phyloP scores from a whole-genome alignment of 2,888 invertebrate species.

The Campaea margaritaria region DNA sequence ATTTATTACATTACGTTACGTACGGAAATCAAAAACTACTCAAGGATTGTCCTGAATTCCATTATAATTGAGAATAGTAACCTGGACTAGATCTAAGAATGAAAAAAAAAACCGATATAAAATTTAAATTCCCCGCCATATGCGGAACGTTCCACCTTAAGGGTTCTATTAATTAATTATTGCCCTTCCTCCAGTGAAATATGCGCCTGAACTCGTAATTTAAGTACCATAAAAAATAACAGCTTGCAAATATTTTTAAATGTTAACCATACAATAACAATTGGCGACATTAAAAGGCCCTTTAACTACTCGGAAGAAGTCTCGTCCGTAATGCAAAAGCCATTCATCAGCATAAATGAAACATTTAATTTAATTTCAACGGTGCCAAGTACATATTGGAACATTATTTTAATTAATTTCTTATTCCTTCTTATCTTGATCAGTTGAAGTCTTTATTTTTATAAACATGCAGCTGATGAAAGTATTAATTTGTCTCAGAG shows the following conservation, averaged over 20 bases:
- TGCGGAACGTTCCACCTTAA: too few relatives aligned
- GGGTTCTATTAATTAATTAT: too few relatives aligned
- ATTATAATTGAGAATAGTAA: too few relatives aligned
- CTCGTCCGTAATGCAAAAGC: constrained; percentile 1
- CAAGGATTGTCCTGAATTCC: too few relatives aligned
- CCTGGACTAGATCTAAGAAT: too few relatives aligned
- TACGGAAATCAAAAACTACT: too few relatives aligned
- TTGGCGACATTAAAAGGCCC: constrained; percentile 5
- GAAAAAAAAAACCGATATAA: too few relatives aligned
- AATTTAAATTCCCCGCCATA: too few relatives aligned
- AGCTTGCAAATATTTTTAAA: constrained; percentile 7
- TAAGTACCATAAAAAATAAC: not conserved
- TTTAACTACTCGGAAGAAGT: constrained; percentile 5
- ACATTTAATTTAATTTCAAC: not conserved
- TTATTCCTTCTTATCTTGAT: constrained; percentile 1
- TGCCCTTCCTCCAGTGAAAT: not conserved
- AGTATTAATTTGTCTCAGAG: not conserved
- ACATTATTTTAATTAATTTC: constrained; percentile 12
- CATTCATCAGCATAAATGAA: constrained; percentile 5
- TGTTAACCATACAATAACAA: constrained; percentile 16
- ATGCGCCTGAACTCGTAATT: not conserved
- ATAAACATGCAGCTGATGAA: not conserved
- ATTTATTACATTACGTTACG: too few relatives aligned
- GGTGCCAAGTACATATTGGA: not conserved
- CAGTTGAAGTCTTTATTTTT: not conserved